Percentiles rank a stretch among this genome's conserved stretches.
Conservation (phyloP, 2,888 invertebrate species). For the Caenorhabditis sp. region DNA sequence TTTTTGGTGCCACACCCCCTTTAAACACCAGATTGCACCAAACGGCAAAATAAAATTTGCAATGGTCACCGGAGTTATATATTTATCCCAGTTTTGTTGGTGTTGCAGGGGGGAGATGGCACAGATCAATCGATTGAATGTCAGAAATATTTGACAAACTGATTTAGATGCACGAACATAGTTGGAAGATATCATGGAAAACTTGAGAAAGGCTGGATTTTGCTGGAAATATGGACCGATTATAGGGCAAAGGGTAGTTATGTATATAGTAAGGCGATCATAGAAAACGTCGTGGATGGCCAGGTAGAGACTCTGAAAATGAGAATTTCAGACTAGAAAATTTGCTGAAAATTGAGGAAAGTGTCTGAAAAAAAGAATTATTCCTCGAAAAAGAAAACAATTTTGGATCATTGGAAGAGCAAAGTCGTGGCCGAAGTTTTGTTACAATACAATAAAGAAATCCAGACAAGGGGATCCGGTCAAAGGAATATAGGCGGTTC, state of each 20-base stretch:
- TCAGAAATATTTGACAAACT: slow-evolving; percentile 12
- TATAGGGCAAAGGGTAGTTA: neutral
- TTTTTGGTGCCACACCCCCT: no score
- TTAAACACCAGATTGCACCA: slow-evolving; percentile 9
- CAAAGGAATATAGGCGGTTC: no score
- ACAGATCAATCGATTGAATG: slow-evolving; percentile 16
- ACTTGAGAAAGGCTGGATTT: neutral
- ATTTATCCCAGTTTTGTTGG: slow-evolving; percentile 9
- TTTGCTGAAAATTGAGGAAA: no score
- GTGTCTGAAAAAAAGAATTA: neutral
- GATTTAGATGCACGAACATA: slow-evolving; percentile 12
- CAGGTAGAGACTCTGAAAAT: neutral
- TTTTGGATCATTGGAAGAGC: no score
- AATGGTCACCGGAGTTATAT: neutral
- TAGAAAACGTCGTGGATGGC: neutral
- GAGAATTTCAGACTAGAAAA: neutral
- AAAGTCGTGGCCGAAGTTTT: no score
- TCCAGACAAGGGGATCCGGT: no score
- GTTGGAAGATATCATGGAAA: neutral
- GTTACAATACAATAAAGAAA: no score
- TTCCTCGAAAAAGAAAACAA: no score
- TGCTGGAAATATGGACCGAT: neutral
- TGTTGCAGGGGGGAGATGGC: slow-evolving; percentile 11
- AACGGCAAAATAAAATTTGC: slow-evolving; percentile 2
- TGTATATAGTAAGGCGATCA: neutral